Conservation (phyloP, 2,797 vertebrate genomes). For the Galago senegalensis region DNA sequence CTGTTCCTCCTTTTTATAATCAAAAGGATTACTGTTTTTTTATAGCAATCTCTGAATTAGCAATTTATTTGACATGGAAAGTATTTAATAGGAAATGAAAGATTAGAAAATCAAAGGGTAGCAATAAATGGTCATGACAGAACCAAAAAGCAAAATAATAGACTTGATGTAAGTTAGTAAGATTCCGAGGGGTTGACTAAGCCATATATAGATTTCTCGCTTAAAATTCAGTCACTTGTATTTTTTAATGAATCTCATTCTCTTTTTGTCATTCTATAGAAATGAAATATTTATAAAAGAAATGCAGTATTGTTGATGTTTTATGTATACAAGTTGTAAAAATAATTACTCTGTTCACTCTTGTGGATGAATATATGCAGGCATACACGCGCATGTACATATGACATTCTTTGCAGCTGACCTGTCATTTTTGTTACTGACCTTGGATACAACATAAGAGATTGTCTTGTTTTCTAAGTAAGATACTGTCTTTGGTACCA, state of each 20-base stretch:
- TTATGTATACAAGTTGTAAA: conserved; percentile 39
- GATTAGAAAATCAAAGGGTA: conserved; percentile 30
- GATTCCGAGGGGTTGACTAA: conserved; percentile 49
- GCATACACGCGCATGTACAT: background rate
- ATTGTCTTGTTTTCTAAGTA: conserved; percentile 39
- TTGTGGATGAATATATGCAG: background rate
- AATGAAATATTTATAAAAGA: conserved; percentile 55
- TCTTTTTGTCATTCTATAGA: conserved; percentile 52
- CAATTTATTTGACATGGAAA: conserved; percentile 62
- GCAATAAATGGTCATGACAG: background rate
- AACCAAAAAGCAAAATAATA: conserved; percentile 63
- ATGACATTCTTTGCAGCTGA: conserved; percentile 49
- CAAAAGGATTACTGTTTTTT: conserved; percentile 63
- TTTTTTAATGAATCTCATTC: conserved; percentile 41
- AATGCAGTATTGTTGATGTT: conserved; percentile 46
- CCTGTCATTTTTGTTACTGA: conserved; percentile 68
- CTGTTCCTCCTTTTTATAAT: conserved; percentile 34
- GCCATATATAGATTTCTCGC: conserved; percentile 21
- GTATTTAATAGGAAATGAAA: conserved; percentile 58
- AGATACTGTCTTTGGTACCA: conserved; percentile 42
- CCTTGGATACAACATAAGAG: conserved; percentile 28
- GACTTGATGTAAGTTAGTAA: conserved; percentile 24
- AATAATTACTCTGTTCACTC: background rate
- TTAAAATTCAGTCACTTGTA: conserved; percentile 57
- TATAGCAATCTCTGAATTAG: conserved; percentile 35